Percentiles rank a stretch among this genome's conserved stretches.
Conservation (phyloP, 2,113 vertebrate genomes). For the Zootoca vivipara region DNA sequence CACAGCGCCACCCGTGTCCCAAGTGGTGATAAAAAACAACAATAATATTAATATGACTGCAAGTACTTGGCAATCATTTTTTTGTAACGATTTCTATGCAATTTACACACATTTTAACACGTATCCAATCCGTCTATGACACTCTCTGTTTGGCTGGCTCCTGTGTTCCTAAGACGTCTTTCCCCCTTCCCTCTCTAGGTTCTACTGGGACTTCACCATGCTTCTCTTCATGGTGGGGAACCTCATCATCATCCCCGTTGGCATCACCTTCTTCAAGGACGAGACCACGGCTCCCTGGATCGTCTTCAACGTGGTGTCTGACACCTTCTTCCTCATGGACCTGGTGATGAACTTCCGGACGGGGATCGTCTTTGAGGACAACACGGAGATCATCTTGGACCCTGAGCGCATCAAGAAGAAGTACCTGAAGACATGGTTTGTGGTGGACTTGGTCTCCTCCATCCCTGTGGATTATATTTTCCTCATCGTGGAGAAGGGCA, state of each 20-base stretch:
- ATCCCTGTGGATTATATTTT: constrained; percentile 99
- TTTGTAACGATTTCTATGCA: too few relatives aligned
- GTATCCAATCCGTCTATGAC: too few relatives aligned
- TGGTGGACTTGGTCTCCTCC: constrained; percentile 97
- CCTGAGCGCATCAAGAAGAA: constrained; percentile 94
- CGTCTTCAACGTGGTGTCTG: constrained; percentile 96
- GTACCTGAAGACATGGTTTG: constrained; percentile 96
- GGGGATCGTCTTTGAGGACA: constrained; percentile 96
- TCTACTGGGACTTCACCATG: constrained; percentile 99
- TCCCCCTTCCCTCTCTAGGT: constrained; percentile 72
- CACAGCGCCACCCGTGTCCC: too few relatives aligned
- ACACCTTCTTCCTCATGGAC: constrained; percentile 98
- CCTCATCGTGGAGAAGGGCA: constrained; percentile 97
- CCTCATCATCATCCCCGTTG: constrained; percentile 97
- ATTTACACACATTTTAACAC: too few relatives aligned
- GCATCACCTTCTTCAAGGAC: constrained; percentile 99
- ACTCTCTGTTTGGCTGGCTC: background rate
- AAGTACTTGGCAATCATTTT: too few relatives aligned
- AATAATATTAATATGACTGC: too few relatives aligned
- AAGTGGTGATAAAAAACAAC: too few relatives aligned
- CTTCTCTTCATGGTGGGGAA: constrained; percentile 99
- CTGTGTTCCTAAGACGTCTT: background rate
- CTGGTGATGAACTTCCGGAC: constrained; percentile 98
- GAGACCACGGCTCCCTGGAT: constrained; percentile 98
- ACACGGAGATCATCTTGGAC: constrained; percentile 97